Evolutionary conservation across 2,113 vertebrate species (phyloP).

Genomic region (Oreocharis arfaki): DNA sequence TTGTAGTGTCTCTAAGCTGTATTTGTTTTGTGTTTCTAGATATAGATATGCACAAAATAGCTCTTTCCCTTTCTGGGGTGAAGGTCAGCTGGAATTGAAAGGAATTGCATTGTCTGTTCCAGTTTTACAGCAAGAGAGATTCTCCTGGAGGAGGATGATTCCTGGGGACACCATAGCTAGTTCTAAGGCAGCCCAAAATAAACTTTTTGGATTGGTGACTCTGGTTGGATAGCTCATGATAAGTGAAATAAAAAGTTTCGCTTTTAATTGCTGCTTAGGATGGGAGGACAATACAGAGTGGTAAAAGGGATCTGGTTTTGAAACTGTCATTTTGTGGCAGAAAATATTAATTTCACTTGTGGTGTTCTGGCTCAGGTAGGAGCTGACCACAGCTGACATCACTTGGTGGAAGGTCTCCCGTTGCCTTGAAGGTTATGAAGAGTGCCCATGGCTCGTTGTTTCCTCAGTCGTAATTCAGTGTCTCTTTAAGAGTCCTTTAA

Average conservation of each 20-base stretch:
- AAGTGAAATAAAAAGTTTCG: background rate
- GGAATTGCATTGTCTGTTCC: background rate
- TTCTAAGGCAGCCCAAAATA: background rate
- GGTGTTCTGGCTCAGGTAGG: background rate
- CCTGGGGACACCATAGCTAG: background rate
- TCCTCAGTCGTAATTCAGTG: background rate
- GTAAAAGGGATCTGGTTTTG: background rate
- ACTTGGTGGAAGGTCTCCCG: background rate
- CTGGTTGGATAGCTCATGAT: background rate
- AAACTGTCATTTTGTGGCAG: background rate
- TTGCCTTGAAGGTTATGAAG: background rate
- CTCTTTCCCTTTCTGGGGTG: background rate
- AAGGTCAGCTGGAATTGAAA: background rate
- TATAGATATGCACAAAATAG: background rate
- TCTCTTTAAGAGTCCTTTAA: background rate
- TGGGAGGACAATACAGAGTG: background rate
- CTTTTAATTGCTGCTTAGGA: background rate
- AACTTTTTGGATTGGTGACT: background rate
- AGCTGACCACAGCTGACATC: background rate
- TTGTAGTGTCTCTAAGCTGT: background rate
- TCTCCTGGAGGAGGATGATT: background rate
- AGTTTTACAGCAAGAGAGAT: background rate
- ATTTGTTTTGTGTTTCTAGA: background rate
- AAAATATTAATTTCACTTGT: background rate
- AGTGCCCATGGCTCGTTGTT: background rate